phyloP scores from a whole-genome alignment of 2,797 vertebrate species.

The Jordanella pulchra region DNA sequence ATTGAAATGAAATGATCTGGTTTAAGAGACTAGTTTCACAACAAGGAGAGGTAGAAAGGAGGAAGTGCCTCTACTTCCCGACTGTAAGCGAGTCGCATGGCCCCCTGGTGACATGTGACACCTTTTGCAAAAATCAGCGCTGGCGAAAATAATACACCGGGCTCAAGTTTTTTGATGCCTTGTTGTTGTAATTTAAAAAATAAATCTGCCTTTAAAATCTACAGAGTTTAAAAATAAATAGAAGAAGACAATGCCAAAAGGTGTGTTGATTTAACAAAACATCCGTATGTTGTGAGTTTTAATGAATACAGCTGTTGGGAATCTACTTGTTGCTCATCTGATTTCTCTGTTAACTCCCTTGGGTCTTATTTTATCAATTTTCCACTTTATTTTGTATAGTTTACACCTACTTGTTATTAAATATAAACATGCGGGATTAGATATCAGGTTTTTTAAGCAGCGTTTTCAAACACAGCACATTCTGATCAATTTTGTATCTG shows the following conservation, averaged over 20 bases:
- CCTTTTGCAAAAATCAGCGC: too few relatives aligned
- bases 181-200: constrained; percentile 14
- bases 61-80: constrained; percentile 82
- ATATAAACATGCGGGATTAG: background rate
- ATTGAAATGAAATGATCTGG: constrained; percentile 34
- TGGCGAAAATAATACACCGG: constrained; percentile 13
- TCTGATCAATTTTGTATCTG: background rate
- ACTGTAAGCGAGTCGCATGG: constrained; percentile 48
- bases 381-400: background rate
- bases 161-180: constrained; percentile 34
- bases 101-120: constrained; percentile 76
- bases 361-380: background rate
- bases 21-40: constrained; percentile 8
- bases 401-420: background rate
- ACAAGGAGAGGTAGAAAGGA: constrained; percentile 65
- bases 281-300: background rate
- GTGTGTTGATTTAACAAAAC: too few relatives aligned
- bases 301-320: background rate
- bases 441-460: background rate
- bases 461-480: background rate
- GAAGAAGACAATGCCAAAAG: background rate
- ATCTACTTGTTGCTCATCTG: background rate
- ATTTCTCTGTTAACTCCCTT: background rate
- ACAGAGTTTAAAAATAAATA: background rate
- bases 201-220: background rate